Conservation (phyloP, 2,797 vertebrate species). For the Eulemur coronatus region DNA sequence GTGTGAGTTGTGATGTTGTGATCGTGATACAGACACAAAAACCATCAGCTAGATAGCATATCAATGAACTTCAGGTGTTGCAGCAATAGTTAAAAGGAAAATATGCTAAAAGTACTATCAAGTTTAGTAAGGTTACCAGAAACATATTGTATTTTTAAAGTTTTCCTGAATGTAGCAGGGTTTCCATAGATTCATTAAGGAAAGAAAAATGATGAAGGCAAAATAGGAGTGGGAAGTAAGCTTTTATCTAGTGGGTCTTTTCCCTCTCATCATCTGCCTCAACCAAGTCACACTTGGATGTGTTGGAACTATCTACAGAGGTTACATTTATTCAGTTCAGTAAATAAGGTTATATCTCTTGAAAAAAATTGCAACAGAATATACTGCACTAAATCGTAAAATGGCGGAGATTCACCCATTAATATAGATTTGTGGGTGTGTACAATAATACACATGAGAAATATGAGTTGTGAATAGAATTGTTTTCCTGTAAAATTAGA, state of each 20-base stretch:
- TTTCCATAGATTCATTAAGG: background rate
- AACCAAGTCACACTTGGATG: background rate
- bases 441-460: background rate
- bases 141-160: constrained; percentile 27
- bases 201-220: background rate
- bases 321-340: background rate
- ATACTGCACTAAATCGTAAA: background rate
- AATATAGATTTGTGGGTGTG: background rate
- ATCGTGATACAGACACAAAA: background rate
- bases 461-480: background rate
- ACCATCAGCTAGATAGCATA: background rate
- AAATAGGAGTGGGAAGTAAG: background rate
- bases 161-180: background rate
- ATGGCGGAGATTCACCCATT: background rate
- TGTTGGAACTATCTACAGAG: background rate
- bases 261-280: background rate
- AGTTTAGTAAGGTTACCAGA: background rate
- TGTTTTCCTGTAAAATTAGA: background rate
- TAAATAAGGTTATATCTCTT: constrained; percentile 17
- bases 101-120: background rate
- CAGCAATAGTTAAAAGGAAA: background rate
- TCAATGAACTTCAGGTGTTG: background rate
- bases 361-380: background rate
- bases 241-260: background rate
- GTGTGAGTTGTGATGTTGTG: background rate